Base-by-base conservation (phyloP, 2,888 invertebrate species). In the Drosophila mercatorum region DNA sequence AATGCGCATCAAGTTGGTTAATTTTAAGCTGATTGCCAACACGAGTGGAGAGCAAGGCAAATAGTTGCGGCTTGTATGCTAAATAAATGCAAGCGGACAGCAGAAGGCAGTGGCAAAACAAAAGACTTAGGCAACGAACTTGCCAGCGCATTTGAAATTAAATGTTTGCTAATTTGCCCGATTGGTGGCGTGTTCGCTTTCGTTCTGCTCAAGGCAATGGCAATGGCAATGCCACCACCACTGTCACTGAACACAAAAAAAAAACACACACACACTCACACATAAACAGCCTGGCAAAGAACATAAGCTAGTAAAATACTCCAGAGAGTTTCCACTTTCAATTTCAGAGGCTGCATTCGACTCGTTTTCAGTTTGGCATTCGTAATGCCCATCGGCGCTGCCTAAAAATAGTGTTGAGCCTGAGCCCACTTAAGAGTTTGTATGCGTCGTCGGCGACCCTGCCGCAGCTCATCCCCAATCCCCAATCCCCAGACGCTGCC, bases 261-360 rank as follows among this genome's bases (percentile, higher is more conserved):
- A 55, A 31, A 22, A 43, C 17, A 17, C 17, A 17, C 17, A 17
- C 17, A 17, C 17, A 17, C 17, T 0, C 17, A 49, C 12, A 49
- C 12, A 46, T 11, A 44, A 43, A 44, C 17, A 66, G 41, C 53
- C 64, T 57, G 43, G 52, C 49, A 51, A 56, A 44, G 49, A 56
- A 56, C 51, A 52, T 59, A 67, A 49, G 57, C 64, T 62, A 43
- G 47, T 65, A 40, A 47, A 78, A 83, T 84, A 81, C 91, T 89
- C 91, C 75, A 82, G 90, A 89, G 91, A 87, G 81, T 88, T 90
- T 77, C 87, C 91, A 90, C 91, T 90, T 90, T 90, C 90, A 81
- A 80, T 90, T 90, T 90, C 81, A 72, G 82, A 78, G 82, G 59
- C 75, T 68, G 81, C 68, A 63, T 61, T 62, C 78, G 58, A 74